Conservation (phyloP, 53 echinoderm and acorn worm species). For the Pentamera pediparva region DNA sequence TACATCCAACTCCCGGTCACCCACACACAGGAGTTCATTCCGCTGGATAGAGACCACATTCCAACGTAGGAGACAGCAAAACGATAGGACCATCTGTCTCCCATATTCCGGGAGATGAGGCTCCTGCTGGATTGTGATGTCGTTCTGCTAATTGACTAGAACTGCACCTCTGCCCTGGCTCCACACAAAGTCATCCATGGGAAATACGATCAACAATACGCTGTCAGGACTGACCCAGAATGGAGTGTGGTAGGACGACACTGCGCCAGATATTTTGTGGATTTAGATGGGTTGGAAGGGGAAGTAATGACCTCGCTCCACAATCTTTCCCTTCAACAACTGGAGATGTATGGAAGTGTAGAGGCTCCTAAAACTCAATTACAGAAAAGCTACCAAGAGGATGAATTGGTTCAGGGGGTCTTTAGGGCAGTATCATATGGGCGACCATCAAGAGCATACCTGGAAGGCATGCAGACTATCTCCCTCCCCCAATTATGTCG, state of each 20-base stretch:
- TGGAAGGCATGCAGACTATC: no score
- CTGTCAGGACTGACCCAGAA: slow-evolving; percentile 47
- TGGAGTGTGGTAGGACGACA: slow-evolving; percentile 45
- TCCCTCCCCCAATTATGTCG: no score
- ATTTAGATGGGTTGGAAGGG: no score
- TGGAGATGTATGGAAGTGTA: no score
- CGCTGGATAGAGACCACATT: slow-evolving; percentile 29
- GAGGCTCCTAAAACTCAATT: no score
- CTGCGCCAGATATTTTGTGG: no score
- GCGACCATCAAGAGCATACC: no score
- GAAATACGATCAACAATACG: slow-evolving; percentile 25
- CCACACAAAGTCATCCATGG: slow-evolving; percentile 18
- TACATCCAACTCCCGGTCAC: slow-evolving; percentile 32
- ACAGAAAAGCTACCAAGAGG: no score
- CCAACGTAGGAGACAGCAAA: slow-evolving; percentile 32
- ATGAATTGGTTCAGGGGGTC: no score
- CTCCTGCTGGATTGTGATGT: slow-evolving; percentile 47
- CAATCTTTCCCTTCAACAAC: no score
- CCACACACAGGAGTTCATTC: slow-evolving; percentile 57
- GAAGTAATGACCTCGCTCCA: no score
- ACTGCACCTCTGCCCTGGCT: neutral
- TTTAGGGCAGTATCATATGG: no score
- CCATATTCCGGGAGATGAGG: slow-evolving; percentile 13
- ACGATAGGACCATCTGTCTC: slow-evolving; percentile 30
- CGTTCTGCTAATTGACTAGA: slow-evolving; percentile 27